Evolutionary conservation across 1,140 invertebrate genomes (phyloP).

Genomic region (Fopius arisanus): DNA sequence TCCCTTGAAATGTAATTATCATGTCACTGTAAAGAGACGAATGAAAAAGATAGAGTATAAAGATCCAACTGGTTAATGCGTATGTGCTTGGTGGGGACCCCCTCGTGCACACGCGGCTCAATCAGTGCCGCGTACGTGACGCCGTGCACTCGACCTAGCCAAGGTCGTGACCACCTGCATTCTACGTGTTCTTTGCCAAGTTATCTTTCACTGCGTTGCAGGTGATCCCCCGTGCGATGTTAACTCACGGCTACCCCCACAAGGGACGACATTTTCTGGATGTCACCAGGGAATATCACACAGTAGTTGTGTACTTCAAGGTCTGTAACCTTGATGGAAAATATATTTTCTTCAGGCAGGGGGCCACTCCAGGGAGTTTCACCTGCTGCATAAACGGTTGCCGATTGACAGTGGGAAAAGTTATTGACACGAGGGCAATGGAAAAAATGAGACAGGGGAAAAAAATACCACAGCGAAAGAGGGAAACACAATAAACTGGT

Average conservation of each 20-base stretch:
- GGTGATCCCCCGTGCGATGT: slow-evolving; percentile 45
- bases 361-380: background rate
- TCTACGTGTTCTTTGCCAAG: slow-evolving; percentile 58
- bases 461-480: background rate
- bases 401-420: background rate
- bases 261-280: slow-evolving; percentile 54
- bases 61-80: background rate
- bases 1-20: background rate
- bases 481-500: background rate
- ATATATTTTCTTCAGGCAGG: background rate
- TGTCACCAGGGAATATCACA: slow-evolving; percentile 26
- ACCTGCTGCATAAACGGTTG: background rate
- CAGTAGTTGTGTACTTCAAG: slow-evolving; percentile 27
- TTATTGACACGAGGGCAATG: background rate
- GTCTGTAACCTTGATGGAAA: slow-evolving; percentile 40
- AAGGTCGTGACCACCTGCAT: slow-evolving; percentile 59
- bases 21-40: background rate
- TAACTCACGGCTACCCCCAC: slow-evolving; percentile 18
- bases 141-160: slow-evolving; percentile 60
- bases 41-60: slow-evolving; percentile 5
- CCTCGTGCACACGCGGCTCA: slow-evolving; percentile 46
- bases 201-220: slow-evolving; percentile 30
- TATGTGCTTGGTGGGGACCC: background rate
- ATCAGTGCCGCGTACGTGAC: slow-evolving; percentile 53
- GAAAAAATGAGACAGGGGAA: background rate